Conservation (phyloP, 2,797 vertebrate species). For the Podarcis lilfordi region DNA sequence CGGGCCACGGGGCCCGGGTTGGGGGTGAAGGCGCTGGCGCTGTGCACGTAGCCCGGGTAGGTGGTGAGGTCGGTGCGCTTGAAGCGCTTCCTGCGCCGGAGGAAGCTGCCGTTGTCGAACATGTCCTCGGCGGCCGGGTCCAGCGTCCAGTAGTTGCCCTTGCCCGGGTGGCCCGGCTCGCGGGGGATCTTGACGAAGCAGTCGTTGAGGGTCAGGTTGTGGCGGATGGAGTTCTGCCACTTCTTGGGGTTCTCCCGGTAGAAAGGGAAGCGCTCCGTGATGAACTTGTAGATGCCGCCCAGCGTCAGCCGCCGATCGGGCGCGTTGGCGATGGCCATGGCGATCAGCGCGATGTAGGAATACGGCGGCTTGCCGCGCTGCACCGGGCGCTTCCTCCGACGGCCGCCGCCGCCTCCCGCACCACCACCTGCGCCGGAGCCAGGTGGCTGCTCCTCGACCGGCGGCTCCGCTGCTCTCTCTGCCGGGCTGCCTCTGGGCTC, state of each 20-base stretch:
- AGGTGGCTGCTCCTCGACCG: slow-evolving; percentile 65
- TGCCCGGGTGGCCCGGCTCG: slow-evolving; percentile 91
- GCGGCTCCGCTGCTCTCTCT: slow-evolving; percentile 74
- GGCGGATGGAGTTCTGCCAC: slow-evolving; percentile 92
- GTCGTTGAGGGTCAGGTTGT: slow-evolving; percentile 90
- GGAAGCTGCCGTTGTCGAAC: slow-evolving; percentile 92
- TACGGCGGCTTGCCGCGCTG: slow-evolving; percentile 96
- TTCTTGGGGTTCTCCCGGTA: slow-evolving; percentile 97
- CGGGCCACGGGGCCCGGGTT: slow-evolving; percentile 61
- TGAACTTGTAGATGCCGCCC: slow-evolving; percentile 97
- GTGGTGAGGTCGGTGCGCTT: slow-evolving; percentile 91
- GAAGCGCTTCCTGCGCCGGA: slow-evolving; percentile 86
- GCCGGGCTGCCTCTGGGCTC: slow-evolving; percentile 70
- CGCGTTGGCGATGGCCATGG: slow-evolving; percentile 96
- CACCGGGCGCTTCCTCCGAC: slow-evolving; percentile 91
- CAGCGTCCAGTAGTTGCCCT: slow-evolving; percentile 94
- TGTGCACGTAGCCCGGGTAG: slow-evolving; percentile 88
- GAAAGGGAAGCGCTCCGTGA: slow-evolving; percentile 96
- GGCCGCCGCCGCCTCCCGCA: slow-evolving; percentile 80
- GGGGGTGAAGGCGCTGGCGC: slow-evolving; percentile 89
- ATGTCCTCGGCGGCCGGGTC: slow-evolving; percentile 94
- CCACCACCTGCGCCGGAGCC: not conserved
- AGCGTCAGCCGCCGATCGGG: slow-evolving; percentile 93
- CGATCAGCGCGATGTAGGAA: slow-evolving; percentile 97
- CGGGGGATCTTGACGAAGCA: slow-evolving; percentile 93